phyloP scores from a whole-genome alignment of 2,797 vertebrate genomes.

The Artibeus lituratus region DNA sequence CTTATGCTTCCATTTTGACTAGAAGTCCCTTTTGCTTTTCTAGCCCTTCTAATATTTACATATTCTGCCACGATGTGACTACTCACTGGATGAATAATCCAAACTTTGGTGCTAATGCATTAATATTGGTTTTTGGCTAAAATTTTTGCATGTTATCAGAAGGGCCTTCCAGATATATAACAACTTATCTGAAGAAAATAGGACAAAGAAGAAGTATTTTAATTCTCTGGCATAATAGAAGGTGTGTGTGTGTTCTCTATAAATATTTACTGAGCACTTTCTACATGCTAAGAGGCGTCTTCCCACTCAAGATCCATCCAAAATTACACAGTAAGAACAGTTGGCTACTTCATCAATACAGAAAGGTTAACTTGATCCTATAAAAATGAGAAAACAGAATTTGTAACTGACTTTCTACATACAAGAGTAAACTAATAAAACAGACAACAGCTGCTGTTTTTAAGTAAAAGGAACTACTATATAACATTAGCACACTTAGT shows the following conservation, averaged over 20 bases:
- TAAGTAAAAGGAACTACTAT: neutral
- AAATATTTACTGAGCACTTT: neutral
- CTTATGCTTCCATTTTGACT: too few relatives aligned
- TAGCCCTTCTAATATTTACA: neutral
- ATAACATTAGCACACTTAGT: neutral
- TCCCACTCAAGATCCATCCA: neutral
- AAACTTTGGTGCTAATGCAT: neutral
- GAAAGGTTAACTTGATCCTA: neutral
- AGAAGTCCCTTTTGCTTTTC: neutral
- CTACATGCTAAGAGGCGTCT: neutral
- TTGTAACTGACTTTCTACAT: neutral
- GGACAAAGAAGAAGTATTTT: neutral
- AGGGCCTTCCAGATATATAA: neutral
- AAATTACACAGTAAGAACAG: neutral
- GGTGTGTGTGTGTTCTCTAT: neutral
- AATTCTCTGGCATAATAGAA: neutral
- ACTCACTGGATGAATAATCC: neutral
- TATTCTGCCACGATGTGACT: neutral
- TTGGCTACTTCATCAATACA: neutral
- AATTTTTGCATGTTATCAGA: neutral
- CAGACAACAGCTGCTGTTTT: neutral
- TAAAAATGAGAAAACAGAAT: neutral
- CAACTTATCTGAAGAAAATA: neutral
- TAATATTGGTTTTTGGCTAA: neutral
- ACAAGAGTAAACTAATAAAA: neutral